These are phyloP conservation scores for Tipula helvola DNA, from an alignment of 2,888 invertebrate species.

Conservation along the genomic window DNA sequence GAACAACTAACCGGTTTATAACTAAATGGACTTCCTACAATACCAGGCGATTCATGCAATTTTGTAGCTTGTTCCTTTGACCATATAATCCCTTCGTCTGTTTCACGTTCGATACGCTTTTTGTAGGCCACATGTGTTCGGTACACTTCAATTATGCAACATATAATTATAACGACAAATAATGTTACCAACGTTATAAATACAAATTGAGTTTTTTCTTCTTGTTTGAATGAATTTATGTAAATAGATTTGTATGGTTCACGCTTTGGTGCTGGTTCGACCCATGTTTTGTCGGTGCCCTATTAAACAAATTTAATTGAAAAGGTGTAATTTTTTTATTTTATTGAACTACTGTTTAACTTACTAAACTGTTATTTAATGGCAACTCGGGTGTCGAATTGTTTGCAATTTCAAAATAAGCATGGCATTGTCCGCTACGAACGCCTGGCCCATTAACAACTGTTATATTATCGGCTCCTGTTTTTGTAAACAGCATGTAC, in stretches of 20 bases:
- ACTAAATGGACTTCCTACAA: slow-evolving; percentile 30
- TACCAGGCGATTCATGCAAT: slow-evolving; percentile 45
- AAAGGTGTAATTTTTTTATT: not conserved
- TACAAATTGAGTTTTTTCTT: slow-evolving; percentile 68
- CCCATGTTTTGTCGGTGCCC: slow-evolving; percentile 72
- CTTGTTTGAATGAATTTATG: slow-evolving; percentile 59
- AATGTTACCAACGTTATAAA: slow-evolving; percentile 66
- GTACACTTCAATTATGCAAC: slow-evolving; percentile 63
- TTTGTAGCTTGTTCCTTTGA: slow-evolving; percentile 62
- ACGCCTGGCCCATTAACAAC: slow-evolving; percentile 81
- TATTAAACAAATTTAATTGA: slow-evolving; percentile 24
- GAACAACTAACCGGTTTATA: slow-evolving; percentile 40
- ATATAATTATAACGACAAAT: slow-evolving; percentile 55
- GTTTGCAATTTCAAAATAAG: slow-evolving; percentile 55
- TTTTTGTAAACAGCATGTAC: slow-evolving; percentile 82
- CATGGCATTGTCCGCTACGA: slow-evolving; percentile 72
- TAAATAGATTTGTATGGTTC: slow-evolving; percentile 63
- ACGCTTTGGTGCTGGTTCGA: slow-evolving; percentile 68
- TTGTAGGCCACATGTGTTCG: slow-evolving; percentile 62
- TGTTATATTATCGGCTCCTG: slow-evolving; percentile 69
- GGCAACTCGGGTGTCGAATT: slow-evolving; percentile 44
- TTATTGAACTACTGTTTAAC: slow-evolving; percentile 14
- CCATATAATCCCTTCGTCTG: slow-evolving; percentile 61
- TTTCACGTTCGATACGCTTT: slow-evolving; percentile 57
- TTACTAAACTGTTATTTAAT: slow-evolving; percentile 46